Conservation (phyloP, 2,888 invertebrate genomes). For the Hirtodrosophila histrioides region DNA sequence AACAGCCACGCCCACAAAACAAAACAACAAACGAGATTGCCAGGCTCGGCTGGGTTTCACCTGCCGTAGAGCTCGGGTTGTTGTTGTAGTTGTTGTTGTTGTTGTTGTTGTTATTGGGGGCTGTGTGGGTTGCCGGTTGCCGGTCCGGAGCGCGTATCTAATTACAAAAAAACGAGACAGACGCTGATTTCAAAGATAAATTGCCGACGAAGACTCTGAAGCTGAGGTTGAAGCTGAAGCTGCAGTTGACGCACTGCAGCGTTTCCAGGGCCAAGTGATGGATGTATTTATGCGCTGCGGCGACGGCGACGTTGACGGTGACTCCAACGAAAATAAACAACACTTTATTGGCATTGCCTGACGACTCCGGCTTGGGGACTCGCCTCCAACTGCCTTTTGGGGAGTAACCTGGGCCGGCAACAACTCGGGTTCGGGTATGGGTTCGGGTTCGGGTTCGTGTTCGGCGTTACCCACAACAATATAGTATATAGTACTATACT, state of each 20-base stretch:
- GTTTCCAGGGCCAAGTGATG: constrained; percentile 55
- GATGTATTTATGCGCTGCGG: constrained; percentile 72
- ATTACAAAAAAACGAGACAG: constrained; percentile 75
- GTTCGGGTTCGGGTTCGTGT: neutral
- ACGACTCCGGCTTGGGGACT: constrained; percentile 18
- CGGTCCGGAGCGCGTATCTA: constrained; percentile 65
- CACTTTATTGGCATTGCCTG: constrained; percentile 70
- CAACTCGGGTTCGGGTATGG: neutral
- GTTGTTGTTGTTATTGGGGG: constrained; percentile 30
- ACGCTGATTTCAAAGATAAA: constrained; percentile 79
- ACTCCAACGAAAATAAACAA: constrained; percentile 72
- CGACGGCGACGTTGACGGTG: constrained; percentile 22
- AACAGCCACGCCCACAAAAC: constrained; percentile 64
- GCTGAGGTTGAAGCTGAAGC: neutral
- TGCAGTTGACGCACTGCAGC: constrained; percentile 43
- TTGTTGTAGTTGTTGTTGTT: constrained; percentile 17
- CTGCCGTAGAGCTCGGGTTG: constrained; percentile 33
- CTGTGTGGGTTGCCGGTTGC: constrained; percentile 62
- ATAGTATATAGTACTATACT: too few relatives aligned
- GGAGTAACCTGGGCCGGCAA: neutral
- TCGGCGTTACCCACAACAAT: neutral
- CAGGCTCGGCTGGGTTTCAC: constrained; percentile 41
- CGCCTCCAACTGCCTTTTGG: constrained; percentile 21
- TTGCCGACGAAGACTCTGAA: constrained; percentile 59
- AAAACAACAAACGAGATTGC: constrained; percentile 56